Evolutionary conservation across 2,888 invertebrate species (phyloP).

Genomic region (Boloria selene): DNA sequence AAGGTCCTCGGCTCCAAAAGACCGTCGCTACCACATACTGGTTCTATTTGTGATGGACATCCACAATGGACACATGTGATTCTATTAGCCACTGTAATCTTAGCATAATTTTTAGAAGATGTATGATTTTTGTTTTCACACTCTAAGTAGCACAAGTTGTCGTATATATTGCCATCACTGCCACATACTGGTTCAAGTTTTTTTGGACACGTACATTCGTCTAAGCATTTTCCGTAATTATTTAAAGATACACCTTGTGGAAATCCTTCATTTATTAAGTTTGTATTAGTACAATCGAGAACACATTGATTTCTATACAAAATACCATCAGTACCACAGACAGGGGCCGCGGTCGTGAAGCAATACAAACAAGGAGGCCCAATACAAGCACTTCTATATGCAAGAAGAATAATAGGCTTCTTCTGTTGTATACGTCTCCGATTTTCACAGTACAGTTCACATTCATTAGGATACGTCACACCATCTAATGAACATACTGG

Average conservation of each 20-base stretch:
- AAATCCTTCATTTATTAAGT: constrained; percentile 30
- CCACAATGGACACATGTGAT: constrained; percentile 41
- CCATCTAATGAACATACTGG: constrained; percentile 54
- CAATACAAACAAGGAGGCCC: constrained; percentile 40
- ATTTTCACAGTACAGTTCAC: constrained; percentile 45
- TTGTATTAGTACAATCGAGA: constrained; percentile 38
- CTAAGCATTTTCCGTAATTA: constrained; percentile 40
- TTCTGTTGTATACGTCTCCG: constrained; percentile 34
- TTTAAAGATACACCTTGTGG: constrained; percentile 34
- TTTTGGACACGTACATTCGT: constrained; percentile 37
- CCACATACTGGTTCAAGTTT: constrained; percentile 41
- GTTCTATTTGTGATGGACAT: constrained; percentile 40
- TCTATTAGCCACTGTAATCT: constrained; percentile 26
- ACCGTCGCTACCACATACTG: constrained; percentile 49
- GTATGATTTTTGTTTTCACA: constrained; percentile 40
- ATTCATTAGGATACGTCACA: constrained; percentile 43
- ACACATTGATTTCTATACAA: constrained; percentile 45
- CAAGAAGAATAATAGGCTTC: constrained; percentile 37
- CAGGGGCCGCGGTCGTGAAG: constrained; percentile 38
- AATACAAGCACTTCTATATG: constrained; percentile 41
- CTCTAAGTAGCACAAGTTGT: constrained; percentile 40
- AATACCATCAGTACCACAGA: constrained; percentile 44
- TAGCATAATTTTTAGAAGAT: constrained; percentile 26
- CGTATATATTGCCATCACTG: constrained; percentile 40
- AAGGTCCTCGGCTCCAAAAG: constrained; percentile 41